A percentile compares a stretch with the other conserved stretches of the same genome.
Conservation (phyloP, 2,113 vertebrate genomes). For the Coturnix japonica region DNA sequence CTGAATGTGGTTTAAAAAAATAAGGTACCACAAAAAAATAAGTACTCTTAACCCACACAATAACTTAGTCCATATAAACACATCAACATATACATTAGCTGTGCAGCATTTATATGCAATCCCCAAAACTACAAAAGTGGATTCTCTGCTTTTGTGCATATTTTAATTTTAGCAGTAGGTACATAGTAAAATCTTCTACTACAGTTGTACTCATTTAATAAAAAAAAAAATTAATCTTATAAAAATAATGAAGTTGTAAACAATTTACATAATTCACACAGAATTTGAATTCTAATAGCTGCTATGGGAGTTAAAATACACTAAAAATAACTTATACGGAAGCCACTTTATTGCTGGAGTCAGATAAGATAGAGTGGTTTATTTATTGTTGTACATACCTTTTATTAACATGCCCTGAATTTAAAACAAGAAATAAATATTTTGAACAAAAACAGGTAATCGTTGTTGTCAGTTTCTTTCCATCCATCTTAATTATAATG, state of each 20-base stretch:
- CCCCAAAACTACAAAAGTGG: neutral
- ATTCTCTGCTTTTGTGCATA: neutral
- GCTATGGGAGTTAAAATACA: neutral
- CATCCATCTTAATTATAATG: neutral
- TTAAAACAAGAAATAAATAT: conserved; percentile 3
- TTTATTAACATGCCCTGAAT: neutral
- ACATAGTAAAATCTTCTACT: neutral
- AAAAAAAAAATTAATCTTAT: neutral
- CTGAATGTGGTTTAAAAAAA: neutral
- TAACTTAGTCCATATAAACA: neutral
- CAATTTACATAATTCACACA: neutral
- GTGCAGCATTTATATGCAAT: neutral
- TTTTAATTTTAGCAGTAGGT: neutral
- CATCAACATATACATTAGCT: neutral
- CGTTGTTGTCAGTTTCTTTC: neutral
- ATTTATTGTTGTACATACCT: neutral
- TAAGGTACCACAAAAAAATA: too few relatives aligned
- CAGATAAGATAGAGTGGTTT: neutral
- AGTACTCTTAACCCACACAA: neutral
- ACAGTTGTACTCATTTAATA: neutral
- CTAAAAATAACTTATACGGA: neutral
- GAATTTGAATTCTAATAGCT: neutral
- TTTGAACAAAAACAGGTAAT: neutral
- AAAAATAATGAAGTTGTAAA: neutral
- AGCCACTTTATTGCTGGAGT: neutral